Conservation (phyloP, 2,113 vertebrate species). For the Bubo scandiacus region DNA sequence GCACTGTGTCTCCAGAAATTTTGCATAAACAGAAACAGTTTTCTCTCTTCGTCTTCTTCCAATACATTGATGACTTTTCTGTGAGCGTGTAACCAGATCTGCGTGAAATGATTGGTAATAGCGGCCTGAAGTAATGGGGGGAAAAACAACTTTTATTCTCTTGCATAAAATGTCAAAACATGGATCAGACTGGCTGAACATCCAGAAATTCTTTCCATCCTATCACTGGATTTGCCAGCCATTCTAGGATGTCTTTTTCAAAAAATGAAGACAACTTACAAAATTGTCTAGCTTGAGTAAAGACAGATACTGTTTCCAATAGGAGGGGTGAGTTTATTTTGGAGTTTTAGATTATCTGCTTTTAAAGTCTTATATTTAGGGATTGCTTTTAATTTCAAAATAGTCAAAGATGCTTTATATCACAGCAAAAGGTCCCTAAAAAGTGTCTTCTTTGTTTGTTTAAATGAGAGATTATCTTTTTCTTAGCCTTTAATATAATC, state of each 20-base stretch:
- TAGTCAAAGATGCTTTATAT: not conserved
- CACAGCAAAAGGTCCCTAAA: not conserved
- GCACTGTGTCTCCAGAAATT: not conserved
- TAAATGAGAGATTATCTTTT: not conserved
- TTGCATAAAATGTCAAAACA: slow-evolving; percentile 28
- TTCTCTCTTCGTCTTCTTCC: not conserved
- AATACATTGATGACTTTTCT: slow-evolving; percentile 19
- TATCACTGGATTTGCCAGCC: slow-evolving; percentile 9
- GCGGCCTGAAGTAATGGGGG: not conserved
- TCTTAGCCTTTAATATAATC: slow-evolving; percentile 2
- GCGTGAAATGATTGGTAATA: not conserved
- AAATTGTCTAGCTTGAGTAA: slow-evolving; percentile 8
- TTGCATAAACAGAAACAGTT: not conserved
- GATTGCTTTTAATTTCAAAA: not conserved
- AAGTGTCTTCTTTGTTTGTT: not conserved
- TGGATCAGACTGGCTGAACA: slow-evolving; percentile 54
- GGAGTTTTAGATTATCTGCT: not conserved
- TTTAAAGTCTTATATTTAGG: not conserved
- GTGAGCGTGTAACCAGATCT: not conserved
- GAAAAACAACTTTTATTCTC: slow-evolving; percentile 1
- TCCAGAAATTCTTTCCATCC: slow-evolving; percentile 60
- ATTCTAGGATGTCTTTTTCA: slow-evolving; percentile 28
- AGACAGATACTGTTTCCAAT: not conserved
- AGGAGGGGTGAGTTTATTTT: slow-evolving; percentile 16
- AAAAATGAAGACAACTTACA: not conserved